phyloP scores from a whole-genome alignment of 2,797 vertebrate genomes.

The Cynodonichthys magdalenae region DNA sequence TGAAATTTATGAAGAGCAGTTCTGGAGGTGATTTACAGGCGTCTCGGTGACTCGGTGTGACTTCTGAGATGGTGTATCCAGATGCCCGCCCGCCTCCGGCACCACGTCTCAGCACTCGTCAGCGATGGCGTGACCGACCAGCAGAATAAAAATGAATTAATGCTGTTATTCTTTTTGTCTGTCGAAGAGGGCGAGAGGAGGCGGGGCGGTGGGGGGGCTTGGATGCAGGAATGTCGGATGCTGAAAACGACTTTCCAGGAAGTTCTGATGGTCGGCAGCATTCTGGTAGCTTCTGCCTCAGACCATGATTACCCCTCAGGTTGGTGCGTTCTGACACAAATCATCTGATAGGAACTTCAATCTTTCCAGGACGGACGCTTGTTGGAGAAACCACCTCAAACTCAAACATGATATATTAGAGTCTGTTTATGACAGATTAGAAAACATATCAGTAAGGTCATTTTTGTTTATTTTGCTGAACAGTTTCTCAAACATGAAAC shows the following conservation, averaged over 20 bases:
- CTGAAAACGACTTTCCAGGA: conserved; percentile 60
- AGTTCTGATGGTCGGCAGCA: too few species aligned
- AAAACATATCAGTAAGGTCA: too few species aligned
- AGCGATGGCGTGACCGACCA: conserved; percentile 32
- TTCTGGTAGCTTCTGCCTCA: conserved; percentile 4
- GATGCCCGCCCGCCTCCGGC: conserved; percentile 55
- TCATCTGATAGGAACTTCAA: conserved; percentile 2
- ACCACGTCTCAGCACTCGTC: conserved; percentile 29
- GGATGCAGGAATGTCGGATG: conserved; percentile 41
- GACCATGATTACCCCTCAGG: conserved; percentile 1
- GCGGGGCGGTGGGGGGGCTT: conserved; percentile 21
- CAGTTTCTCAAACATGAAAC: too few species aligned
- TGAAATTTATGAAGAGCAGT: conserved; percentile 70
- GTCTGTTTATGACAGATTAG: too few species aligned
- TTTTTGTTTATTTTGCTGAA: too few species aligned
- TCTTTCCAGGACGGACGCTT: too few species aligned
- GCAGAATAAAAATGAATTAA: conserved; percentile 63
- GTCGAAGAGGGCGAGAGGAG: conserved; percentile 22
- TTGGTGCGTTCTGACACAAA: conserved; percentile 21
- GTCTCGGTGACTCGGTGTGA: conserved; percentile 52
- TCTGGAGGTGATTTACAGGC: conserved; percentile 62
- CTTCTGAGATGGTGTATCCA: conserved; percentile 70
- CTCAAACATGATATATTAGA: too few species aligned
- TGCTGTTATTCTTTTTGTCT: conserved; percentile 56
- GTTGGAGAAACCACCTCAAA: too few species aligned